Percentiles rank a stretch among this genome's conserved stretches.
phyloP scores from a whole-genome alignment of 1,140 invertebrate species.

The Vanessa tameamea region DNA sequence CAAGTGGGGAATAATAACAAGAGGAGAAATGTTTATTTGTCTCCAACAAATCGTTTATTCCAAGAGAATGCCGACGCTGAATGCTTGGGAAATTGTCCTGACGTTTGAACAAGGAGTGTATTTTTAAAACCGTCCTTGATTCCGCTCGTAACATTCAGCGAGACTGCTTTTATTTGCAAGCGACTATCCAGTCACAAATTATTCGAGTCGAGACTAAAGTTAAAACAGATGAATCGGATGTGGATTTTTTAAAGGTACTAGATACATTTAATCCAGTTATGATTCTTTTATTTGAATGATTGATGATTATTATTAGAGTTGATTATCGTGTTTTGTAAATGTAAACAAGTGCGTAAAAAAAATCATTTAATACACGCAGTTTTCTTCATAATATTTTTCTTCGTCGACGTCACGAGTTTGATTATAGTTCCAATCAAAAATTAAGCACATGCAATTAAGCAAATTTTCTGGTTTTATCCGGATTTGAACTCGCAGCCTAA shows the following conservation, averaged over 20 bases:
- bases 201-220: constrained; percentile 35
- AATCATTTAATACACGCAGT: no score
- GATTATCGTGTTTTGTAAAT: no score
- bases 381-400: no score
- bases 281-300: background rate
- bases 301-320: no score
- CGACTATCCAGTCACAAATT: constrained; percentile 47
- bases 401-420: no score
- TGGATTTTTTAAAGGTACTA: constrained; percentile 25
- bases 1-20: constrained; percentile 50
- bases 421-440: no score
- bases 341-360: no score
- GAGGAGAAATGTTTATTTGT: constrained; percentile 54
- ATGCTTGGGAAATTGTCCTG: constrained; percentile 55
- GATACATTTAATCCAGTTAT: background rate
- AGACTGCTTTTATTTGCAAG: constrained; percentile 52
- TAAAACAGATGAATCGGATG: constrained; percentile 28
- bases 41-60: constrained; percentile 58
- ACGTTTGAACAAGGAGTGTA: constrained; percentile 57
- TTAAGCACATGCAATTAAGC: no score
- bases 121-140: constrained; percentile 58
- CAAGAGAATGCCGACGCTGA: constrained; percentile 51
- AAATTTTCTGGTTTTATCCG: no score
- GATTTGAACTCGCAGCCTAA: no score
- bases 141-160: constrained; percentile 47